Evolutionary conservation across 53 echinoderm and acorn worm species (phyloP).

Genomic region (Echinometra lucunter): DNA sequence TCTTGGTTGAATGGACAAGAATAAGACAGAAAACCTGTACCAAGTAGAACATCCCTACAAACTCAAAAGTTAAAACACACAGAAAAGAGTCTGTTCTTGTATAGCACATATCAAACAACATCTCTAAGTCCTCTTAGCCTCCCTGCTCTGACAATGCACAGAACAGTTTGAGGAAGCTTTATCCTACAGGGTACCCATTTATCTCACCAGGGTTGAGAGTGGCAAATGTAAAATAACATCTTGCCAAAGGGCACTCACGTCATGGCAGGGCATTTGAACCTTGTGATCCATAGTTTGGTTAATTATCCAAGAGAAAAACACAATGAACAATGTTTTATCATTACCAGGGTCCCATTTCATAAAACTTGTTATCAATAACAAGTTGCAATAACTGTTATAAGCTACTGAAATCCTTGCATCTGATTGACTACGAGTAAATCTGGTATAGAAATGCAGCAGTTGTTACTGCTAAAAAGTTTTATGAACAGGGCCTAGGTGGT

Average conservation of each 20-base stretch:
- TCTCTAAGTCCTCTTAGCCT: too few species aligned
- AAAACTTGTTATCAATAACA: too few species aligned
- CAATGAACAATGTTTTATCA: too few species aligned
- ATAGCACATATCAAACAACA: not conserved
- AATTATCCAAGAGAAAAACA: too few species aligned
- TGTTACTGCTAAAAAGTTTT: too few species aligned
- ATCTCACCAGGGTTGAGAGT: not conserved
- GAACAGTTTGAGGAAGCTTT: not conserved
- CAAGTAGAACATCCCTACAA: slow-evolving; percentile 95
- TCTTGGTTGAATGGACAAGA: slow-evolving; percentile 99
- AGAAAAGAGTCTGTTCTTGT: not conserved
- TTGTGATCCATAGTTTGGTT: not conserved
- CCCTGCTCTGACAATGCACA: not conserved
- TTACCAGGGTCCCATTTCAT: too few species aligned
- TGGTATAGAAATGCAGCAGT: too few species aligned
- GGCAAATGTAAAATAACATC: not conserved
- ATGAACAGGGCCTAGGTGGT: too few species aligned
- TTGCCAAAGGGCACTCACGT: not conserved
- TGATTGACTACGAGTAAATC: too few species aligned
- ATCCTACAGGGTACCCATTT: not conserved
- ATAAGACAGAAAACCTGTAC: slow-evolving; percentile 97
- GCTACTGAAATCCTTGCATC: too few species aligned
- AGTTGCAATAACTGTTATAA: too few species aligned
- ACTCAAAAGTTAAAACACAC: slow-evolving; percentile 64
- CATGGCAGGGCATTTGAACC: not conserved